Percentiles rank a stretch among this genome's conserved stretches.
Conservation (phyloP, 2,888 invertebrate species). For the Drosophila infuscata region DNA sequence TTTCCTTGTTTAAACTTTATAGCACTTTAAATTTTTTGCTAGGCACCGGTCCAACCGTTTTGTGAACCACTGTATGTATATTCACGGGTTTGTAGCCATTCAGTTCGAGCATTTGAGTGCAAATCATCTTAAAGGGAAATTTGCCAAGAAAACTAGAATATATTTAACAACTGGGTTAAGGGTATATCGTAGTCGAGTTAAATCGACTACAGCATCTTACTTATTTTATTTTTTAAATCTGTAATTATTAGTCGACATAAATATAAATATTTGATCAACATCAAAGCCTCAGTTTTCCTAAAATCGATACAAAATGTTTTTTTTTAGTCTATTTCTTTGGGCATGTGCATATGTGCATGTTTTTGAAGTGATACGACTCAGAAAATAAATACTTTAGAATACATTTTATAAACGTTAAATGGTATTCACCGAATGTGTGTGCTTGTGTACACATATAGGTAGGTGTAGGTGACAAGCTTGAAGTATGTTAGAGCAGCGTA, state of each 20-base stretch:
- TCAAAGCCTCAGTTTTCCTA: not conserved
- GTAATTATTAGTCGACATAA: not conserved
- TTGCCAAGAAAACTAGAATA: no score
- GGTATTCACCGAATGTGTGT: not conserved
- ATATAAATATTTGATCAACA: not conserved
- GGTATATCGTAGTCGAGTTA: no score
- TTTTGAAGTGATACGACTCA: not conserved
- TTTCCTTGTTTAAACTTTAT: no score
- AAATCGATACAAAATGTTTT: not conserved
- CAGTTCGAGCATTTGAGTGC: no score
- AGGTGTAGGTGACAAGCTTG: not conserved
- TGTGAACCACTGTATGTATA: no score
- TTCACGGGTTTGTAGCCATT: no score
- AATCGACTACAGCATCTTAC: no score
- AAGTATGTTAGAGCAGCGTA: not conserved
- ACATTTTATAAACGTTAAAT: not conserved
- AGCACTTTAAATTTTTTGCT: no score
- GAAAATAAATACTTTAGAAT: not conserved
- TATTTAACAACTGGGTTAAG: no score
- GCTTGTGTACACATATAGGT: not conserved
- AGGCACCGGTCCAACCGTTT: no score
- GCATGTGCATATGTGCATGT: not conserved
- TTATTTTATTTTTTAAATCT: not conserved
- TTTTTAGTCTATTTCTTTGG: not conserved
- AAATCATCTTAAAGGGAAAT: no score